Conservation (phyloP, 2,113 vertebrate genomes). For the Ibidorhyncha struthersii region DNA sequence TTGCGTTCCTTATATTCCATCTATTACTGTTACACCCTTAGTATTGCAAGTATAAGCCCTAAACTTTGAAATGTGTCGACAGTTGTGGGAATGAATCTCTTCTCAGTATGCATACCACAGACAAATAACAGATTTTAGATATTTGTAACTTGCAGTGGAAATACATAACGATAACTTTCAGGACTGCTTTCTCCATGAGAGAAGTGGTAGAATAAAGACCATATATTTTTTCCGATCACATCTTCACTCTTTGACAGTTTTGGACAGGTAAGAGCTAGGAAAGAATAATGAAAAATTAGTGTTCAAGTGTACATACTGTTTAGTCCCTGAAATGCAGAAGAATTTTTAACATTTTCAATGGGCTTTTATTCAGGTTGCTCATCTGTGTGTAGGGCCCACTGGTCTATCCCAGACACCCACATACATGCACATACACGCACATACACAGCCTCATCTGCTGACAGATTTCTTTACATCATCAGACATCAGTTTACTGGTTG, state of each 20-base stretch:
- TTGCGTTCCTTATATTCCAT: background rate
- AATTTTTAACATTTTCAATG: background rate
- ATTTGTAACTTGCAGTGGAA: background rate
- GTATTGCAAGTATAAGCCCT: background rate
- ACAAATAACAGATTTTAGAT: background rate
- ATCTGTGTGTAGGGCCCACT: background rate
- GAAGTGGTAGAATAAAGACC: background rate
- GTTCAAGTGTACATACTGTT: rapidly evolving
- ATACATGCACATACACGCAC: rapidly evolving
- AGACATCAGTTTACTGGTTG: background rate
- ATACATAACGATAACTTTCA: background rate
- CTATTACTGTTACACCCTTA: background rate
- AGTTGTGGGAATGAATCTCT: background rate
- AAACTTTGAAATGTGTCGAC: background rate
- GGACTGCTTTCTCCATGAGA: background rate
- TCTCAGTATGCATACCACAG: background rate
- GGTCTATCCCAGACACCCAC: background rate
- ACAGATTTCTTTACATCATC: background rate
- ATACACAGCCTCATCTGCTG: background rate
- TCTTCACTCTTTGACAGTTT: background rate
- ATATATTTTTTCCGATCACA: background rate
- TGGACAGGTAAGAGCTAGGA: background rate
- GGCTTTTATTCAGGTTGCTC: background rate
- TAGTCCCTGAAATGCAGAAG: background rate
- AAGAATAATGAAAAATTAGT: background rate